Conservation (phyloP, 2,113 vertebrate species). For the Archocentrus centrarchus region DNA sequence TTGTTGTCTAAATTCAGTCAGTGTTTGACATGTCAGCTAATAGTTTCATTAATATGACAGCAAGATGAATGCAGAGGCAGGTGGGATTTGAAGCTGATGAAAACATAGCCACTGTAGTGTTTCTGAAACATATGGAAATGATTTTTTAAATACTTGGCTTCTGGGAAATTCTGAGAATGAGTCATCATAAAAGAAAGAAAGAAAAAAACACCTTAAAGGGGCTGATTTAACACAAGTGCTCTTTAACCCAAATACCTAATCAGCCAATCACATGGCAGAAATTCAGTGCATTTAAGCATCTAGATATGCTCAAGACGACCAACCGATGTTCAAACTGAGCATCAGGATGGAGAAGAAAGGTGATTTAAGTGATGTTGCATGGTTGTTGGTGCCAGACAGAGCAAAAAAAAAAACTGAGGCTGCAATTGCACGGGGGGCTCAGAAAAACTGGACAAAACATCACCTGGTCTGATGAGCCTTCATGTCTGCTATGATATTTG, state of each 20-base stretch:
- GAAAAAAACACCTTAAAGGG: neutral
- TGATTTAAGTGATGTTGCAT: neutral
- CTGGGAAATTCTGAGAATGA: neutral
- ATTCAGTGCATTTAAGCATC: neutral
- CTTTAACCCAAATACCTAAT: neutral
- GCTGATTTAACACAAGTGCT: neutral
- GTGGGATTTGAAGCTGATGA: neutral
- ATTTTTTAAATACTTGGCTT: neutral
- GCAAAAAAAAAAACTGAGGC: too few relatives aligned
- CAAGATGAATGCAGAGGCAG: neutral
- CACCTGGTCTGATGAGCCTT: neutral
- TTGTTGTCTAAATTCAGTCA: neutral
- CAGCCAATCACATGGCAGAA: neutral
- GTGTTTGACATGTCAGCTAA: constrained; percentile 21
- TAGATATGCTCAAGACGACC: neutral
- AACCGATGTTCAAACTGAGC: neutral
- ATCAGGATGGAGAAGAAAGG: neutral
- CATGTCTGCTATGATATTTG: neutral
- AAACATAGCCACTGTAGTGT: neutral
- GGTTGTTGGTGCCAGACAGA: neutral
- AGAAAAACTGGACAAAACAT: too few relatives aligned
- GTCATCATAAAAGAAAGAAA: neutral
- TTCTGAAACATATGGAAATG: neutral
- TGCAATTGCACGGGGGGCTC: too few relatives aligned
- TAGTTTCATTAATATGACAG: constrained; percentile 6